Conservation (phyloP, 2,888 invertebrate genomes). For the Agrochola circellaris region DNA sequence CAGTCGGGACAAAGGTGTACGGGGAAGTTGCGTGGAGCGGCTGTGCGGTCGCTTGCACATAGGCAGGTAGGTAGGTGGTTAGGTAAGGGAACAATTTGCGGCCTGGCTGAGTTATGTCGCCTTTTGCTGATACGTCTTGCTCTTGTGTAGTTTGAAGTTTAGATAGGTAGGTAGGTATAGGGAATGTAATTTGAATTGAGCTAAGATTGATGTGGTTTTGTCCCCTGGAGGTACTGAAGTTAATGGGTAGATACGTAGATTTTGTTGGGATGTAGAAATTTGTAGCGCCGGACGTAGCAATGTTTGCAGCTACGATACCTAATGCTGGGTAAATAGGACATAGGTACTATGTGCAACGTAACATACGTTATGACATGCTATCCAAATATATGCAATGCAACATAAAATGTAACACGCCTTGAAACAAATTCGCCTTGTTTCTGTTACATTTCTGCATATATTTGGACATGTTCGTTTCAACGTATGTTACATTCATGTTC, state of each 20-base stretch:
- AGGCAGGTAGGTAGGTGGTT: constrained; percentile 33
- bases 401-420: not conserved
- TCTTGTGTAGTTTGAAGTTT: constrained; percentile 43
- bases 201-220: constrained; percentile 61
- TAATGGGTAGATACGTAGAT: not conserved
- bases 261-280: not conserved
- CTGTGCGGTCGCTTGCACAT: constrained; percentile 75
- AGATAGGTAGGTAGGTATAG: constrained; percentile 27
- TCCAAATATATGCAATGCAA: too few species aligned
- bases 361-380: too few species aligned
- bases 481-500: too few species aligned
- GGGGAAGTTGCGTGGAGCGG: constrained; percentile 78
- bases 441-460: too few species aligned
- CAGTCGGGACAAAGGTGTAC: constrained; percentile 80
- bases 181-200: constrained; percentile 54
- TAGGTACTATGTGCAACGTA: not conserved
- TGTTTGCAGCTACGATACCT: too few species aligned
- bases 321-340: not conserved
- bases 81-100: constrained; percentile 84
- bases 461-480: too few species aligned
- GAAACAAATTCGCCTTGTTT: too few species aligned
- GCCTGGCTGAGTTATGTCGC: constrained; percentile 78
- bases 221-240: not conserved
- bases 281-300: too few species aligned
- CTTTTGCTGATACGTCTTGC: constrained; percentile 69